Evolutionary conservation across 53 echinoderm and acorn worm species (phyloP).

Genomic region (Crossaster papposus): DNA sequence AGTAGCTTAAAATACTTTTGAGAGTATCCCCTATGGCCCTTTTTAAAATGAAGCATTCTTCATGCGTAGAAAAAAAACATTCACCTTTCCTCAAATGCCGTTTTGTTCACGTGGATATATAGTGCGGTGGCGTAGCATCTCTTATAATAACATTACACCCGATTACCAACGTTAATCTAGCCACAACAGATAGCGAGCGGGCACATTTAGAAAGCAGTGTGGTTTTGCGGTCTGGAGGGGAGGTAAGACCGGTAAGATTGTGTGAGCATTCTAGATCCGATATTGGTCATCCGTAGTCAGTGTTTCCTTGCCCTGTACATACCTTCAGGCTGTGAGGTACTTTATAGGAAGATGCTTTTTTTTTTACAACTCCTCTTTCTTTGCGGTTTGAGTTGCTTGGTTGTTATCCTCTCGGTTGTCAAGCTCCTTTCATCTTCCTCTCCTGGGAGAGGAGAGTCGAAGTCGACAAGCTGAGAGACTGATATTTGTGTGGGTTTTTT

Average conservation of each 20-base stretch:
- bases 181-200: neutral
- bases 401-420: constrained; percentile 12
- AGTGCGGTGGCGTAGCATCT: neutral
- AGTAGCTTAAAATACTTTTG: neutral
- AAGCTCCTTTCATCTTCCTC: neutral
- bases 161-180: constrained; percentile 28
- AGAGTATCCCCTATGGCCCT: neutral
- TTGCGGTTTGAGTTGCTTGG: constrained; percentile 21
- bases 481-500: neutral
- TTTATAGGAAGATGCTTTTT: neutral
- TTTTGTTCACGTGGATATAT: constrained; percentile 39
- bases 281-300: neutral
- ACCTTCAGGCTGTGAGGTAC: constrained; percentile 20
- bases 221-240: neutral
- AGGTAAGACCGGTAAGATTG: neutral
- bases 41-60: neutral
- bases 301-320: neutral
- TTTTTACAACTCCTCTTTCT: neutral
- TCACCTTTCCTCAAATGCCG: neutral
- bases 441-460: neutral
- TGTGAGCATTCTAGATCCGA: neutral
- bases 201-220: neutral
- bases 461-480: neutral
- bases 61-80: neutral
- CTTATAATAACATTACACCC: constrained; percentile 35